phyloP scores from a whole-genome alignment of 2,797 vertebrate genomes.

The Microtus californicus region DNA sequence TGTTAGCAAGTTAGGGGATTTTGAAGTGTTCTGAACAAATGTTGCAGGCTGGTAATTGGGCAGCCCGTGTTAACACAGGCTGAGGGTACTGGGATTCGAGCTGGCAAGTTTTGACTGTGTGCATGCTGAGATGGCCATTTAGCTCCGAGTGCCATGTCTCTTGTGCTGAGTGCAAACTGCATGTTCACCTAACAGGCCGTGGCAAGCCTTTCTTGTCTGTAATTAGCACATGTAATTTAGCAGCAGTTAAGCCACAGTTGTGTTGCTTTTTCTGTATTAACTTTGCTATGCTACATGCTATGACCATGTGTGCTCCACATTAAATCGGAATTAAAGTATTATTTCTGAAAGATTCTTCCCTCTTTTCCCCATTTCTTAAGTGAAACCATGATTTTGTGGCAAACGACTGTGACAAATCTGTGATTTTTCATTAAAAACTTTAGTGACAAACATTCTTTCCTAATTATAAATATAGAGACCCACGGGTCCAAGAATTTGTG shows the following conservation, averaged over 20 bases:
- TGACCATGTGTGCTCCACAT: constrained; percentile 65
- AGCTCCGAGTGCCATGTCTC: constrained; percentile 64
- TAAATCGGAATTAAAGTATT: constrained; percentile 72
- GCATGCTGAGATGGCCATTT: constrained; percentile 68
- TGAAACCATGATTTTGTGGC: constrained; percentile 75
- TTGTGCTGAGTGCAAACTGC: constrained; percentile 74
- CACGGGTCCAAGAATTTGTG: constrained; percentile 75
- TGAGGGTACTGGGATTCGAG: constrained; percentile 71
- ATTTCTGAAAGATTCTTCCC: constrained; percentile 65
- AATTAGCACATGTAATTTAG: constrained; percentile 68
- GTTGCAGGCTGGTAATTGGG: constrained; percentile 78
- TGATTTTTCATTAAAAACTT: constrained; percentile 80
- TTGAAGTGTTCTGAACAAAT: constrained; percentile 73
- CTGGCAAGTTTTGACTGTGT: constrained; percentile 69
- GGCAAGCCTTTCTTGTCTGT: constrained; percentile 64
- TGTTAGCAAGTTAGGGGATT: constrained; percentile 75
- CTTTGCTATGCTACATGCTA: constrained; percentile 64
- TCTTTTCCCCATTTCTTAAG: constrained; percentile 60
- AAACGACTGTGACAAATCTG: constrained; percentile 73
- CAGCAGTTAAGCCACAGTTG: constrained; percentile 70
- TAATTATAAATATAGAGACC: constrained; percentile 77
- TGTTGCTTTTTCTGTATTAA: constrained; percentile 59
- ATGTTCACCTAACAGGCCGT: constrained; percentile 65
- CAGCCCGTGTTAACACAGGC: constrained; percentile 74
- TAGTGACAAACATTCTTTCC: constrained; percentile 78